Evolutionary conservation across 2,113 vertebrate species (phyloP), one percentile per base, ranked within the genome.

Genomic region (Myiagra hebetior): DNA sequence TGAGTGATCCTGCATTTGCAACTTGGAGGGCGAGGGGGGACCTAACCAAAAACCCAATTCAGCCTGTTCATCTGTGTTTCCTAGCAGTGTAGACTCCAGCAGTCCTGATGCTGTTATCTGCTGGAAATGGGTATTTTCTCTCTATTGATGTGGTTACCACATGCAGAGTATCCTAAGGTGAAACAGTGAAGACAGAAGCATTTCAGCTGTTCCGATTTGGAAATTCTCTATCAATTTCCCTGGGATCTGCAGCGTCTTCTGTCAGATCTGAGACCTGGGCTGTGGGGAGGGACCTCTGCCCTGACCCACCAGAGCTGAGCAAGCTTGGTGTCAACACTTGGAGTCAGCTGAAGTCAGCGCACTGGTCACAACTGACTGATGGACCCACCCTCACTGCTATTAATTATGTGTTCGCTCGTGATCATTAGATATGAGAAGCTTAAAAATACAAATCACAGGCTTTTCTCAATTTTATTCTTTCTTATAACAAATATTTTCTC

Each of bases 11-110:
- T 81, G 59, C 12, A 12, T 89, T 81, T 69, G n/a, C 33, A 85
- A 1, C 30, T 35, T 59, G 39, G 56, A 70, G 39, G 10, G 23
- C 0, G 0, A 28, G 17, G 24, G 9, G 17, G 4, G 1, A 3
- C 19, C 31, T 24, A 50, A 21, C 6, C 5, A 53, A 57, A 78
- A 65, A 4, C 17, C 26, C 41, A 30, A 0, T 59, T 39, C 26
- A 52, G 11, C 57, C 23, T 53, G 20, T 69, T 83, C 13, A 10
- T 87, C 39, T 53, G 26, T 69, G 24, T 76, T 64, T 74, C 28
- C 37, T 55, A 49, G 35, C 22, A 65, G 14, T 68, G 22, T 47
- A 37, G 22, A 15, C 30, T 76, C 35, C 28, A 37, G 11, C 56
- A 85, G 28, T 75, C 30, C 39, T 70, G 39, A 74, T 35, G 8